These are phyloP conservation scores for Gonioctena quinquepunctata DNA, from an alignment of 1,140 invertebrate species.

Conservation along the genomic window DNA sequence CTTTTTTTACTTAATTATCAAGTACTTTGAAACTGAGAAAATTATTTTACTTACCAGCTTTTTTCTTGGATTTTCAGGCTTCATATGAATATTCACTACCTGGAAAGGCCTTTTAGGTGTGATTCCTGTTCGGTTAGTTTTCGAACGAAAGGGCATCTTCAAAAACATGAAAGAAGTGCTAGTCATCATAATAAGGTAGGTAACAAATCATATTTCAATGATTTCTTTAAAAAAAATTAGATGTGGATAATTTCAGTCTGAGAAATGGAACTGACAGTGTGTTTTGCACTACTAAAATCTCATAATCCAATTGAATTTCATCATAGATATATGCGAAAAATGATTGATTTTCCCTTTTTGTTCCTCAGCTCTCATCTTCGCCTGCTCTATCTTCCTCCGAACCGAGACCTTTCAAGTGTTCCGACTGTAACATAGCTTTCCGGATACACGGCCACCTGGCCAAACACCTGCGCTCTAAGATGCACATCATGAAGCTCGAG, in stretches of 20 bases:
- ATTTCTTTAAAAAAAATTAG: too few relatives aligned
- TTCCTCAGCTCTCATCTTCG: conserved; percentile 53
- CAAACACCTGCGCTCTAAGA: conserved; percentile 94
- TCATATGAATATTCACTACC: conserved; percentile 95
- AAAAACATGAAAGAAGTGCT: conserved; percentile 88
- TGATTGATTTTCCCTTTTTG: too few relatives aligned
- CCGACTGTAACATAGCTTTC: conserved; percentile 94
- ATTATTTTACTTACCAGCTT: too few relatives aligned
- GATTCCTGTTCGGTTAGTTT: conserved; percentile 90
- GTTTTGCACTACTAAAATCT: too few relatives aligned
- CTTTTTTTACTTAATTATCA: too few relatives aligned
- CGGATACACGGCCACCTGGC: conserved; percentile 94
- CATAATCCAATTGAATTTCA: too few relatives aligned
- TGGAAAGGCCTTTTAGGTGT: conserved; percentile 90
- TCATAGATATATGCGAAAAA: too few relatives aligned
- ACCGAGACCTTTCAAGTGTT: conserved; percentile 92
- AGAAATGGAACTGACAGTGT: too few relatives aligned
- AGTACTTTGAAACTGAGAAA: too few relatives aligned
- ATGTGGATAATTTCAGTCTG: too few relatives aligned
- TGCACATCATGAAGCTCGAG: conserved; percentile 95
- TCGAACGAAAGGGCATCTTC: conserved; percentile 87
- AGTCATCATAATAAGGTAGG: conserved; percentile 87
- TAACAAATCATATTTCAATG: conserved; percentile 10
- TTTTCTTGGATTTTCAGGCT: too few relatives aligned
- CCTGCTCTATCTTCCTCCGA: conserved; percentile 67